Percentiles rank a stretch among this genome's conserved stretches.
Conservation (phyloP, 2,113 vertebrate species). For the Calonectris borealis region DNA sequence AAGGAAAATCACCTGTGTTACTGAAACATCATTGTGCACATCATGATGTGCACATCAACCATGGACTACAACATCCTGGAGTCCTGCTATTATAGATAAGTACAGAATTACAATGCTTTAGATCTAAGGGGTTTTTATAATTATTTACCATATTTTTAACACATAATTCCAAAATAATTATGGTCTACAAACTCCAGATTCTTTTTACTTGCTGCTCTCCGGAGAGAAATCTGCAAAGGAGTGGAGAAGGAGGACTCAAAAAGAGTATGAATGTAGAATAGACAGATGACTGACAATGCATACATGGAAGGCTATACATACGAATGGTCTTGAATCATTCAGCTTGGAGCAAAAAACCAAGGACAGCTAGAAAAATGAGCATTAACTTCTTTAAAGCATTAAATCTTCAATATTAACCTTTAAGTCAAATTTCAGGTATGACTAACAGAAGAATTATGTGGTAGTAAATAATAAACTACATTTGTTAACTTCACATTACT, state of each 20-base stretch:
- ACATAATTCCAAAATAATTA: not conserved
- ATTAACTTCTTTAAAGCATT: not conserved
- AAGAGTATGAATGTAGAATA: not conserved
- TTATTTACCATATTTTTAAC: not conserved
- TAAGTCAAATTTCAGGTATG: not conserved
- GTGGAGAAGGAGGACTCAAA: not conserved
- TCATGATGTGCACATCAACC: not conserved
- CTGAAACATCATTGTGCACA: not conserved
- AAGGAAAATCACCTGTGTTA: not conserved
- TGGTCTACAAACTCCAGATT: not conserved
- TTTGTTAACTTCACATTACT: not conserved
- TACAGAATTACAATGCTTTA: not conserved
- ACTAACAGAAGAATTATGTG: not conserved
- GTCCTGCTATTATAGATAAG: not conserved
- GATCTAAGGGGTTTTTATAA: not conserved
- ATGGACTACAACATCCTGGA: not conserved
- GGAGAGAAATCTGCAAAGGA: not conserved
- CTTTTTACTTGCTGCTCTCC: not conserved
- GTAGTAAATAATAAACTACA: not conserved
- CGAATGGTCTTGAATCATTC: not conserved
- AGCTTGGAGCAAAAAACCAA: not conserved
- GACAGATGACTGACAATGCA: not conserved
- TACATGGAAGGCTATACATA: not conserved
- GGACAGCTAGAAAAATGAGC: not conserved
- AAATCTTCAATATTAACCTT: not conserved